phyloP scores from a whole-genome alignment of 2,888 invertebrate species.

The Nemotelus nigrinus region DNA sequence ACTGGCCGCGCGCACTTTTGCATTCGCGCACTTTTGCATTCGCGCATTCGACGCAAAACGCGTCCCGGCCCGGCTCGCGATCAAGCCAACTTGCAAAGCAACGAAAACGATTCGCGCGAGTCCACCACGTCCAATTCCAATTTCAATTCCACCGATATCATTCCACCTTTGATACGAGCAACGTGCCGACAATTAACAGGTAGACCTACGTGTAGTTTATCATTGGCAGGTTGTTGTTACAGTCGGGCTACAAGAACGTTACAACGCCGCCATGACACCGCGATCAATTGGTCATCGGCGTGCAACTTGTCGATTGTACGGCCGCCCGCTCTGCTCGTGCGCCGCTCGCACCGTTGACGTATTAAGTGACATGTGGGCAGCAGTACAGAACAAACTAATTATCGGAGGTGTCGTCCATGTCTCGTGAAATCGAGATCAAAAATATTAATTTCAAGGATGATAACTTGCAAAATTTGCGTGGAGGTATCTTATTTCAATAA shows the following conservation, averaged over 20 bases:
- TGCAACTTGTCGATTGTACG: conserved; percentile 11
- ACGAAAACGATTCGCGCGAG: not conserved
- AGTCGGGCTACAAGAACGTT: conserved; percentile 33
- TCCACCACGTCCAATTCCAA: conserved; percentile 5
- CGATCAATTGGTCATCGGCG: conserved; percentile 44
- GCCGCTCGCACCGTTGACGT: conserved; percentile 24
- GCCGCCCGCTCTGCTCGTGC: conserved; percentile 26
- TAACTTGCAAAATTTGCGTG: conserved; percentile 20
- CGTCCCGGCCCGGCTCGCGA: not conserved
- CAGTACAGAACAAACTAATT: conserved; percentile 43
- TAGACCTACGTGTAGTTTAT: conserved; percentile 44
- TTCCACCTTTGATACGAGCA: conserved; percentile 39
- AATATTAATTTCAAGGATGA: conserved; percentile 43
- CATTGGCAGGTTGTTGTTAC: conserved; percentile 43
- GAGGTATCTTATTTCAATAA: conserved; percentile 32
- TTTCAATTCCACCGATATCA: conserved; percentile 40
- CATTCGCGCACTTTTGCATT: not conserved
- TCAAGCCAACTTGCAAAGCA: conserved; percentile 10
- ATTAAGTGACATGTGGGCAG: conserved; percentile 44
- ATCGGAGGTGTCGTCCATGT: conserved; percentile 44
- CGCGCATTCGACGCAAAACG: conserved; percentile 1
- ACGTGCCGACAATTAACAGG: conserved; percentile 43
- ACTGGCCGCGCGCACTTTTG: conserved; percentile 1
- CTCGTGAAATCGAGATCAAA: conserved; percentile 38
- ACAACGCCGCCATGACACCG: conserved; percentile 39